These are phyloP conservation scores for Pentalonia nigronervosa DNA, from an alignment of 1,140 invertebrate genomes.

Conservation along the genomic window DNA sequence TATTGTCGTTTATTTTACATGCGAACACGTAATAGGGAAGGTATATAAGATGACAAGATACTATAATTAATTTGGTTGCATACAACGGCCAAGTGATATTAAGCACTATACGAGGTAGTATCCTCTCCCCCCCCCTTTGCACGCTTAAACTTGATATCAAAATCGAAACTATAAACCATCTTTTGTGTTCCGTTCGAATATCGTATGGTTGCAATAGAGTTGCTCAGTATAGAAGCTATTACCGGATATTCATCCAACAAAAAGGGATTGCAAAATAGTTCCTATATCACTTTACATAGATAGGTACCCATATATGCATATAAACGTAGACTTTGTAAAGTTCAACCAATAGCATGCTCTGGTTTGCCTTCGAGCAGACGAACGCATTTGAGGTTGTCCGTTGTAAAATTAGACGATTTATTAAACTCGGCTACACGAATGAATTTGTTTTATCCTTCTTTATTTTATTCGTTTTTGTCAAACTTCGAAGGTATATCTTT, in stretches of 20 bases:
- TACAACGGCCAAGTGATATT: not conserved
- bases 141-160: not conserved
- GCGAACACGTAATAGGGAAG: not conserved
- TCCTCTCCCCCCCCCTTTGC: not conserved
- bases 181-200: not conserved
- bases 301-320: not conserved
- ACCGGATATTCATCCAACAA: not conserved
- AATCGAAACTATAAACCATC: not conserved
- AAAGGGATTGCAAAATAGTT: not conserved
- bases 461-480: not conserved
- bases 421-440: not conserved
- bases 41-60: not conserved
- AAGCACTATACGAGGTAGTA: not conserved
- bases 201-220: not conserved
- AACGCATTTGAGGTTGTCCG: not conserved
- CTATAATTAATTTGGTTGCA: slow-evolving; percentile 4
- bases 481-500: not conserved
- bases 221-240: not conserved
- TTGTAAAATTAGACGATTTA: not conserved
- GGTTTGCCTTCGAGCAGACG: not conserved
- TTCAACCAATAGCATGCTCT: not conserved
- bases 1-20: not conserved
- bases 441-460: not conserved
- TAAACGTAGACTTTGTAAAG: not conserved
- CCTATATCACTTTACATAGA: not conserved